Percentiles rank a stretch among this genome's conserved stretches.
Conservation (phyloP, 1,140 invertebrate species). For the Ectropis grisescens region DNA sequence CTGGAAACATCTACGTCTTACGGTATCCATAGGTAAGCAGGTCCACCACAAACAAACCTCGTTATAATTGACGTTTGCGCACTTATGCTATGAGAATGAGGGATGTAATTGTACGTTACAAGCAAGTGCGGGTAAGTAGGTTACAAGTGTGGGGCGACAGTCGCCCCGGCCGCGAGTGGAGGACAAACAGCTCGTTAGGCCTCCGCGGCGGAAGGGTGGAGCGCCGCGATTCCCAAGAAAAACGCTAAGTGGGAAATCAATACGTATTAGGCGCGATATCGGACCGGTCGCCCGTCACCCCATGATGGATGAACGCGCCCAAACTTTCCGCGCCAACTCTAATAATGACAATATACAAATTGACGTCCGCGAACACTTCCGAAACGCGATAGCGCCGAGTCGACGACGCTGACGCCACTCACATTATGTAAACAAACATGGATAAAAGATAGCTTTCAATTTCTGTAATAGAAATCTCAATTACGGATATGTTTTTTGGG, state of each 20-base stretch:
- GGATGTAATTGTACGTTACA: too few species aligned
- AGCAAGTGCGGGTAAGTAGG: too few species aligned
- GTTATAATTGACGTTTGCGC: too few species aligned
- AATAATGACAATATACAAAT: slow-evolving; percentile 70
- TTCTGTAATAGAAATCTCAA: slow-evolving; percentile 68
- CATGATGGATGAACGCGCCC: slow-evolving; percentile 63
- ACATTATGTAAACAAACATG: slow-evolving; percentile 66
- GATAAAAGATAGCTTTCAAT: slow-evolving; percentile 58
- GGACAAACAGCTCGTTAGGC: slow-evolving; percentile 67
- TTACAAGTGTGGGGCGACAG: slow-evolving; percentile 14
- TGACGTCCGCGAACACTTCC: slow-evolving; percentile 59
- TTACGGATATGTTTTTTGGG: slow-evolving; percentile 59
- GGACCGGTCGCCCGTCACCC: slow-evolving; percentile 51
- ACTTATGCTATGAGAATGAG: too few species aligned
- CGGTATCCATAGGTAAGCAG: too few species aligned
- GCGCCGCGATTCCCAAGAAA: slow-evolving; percentile 58
- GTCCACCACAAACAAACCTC: too few species aligned
- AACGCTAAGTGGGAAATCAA: slow-evolving; percentile 69
- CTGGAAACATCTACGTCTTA: too few species aligned
- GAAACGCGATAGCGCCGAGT: slow-evolving; percentile 59
- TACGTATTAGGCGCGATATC: slow-evolving; percentile 68
- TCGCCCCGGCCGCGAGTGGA: slow-evolving; percentile 37
- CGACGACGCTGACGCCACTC: slow-evolving; percentile 41
- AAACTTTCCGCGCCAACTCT: slow-evolving; percentile 56
- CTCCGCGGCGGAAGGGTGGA: slow-evolving; percentile 59